Conservation (phyloP, 1,140 invertebrate genomes). For the Magallana gigas region DNA sequence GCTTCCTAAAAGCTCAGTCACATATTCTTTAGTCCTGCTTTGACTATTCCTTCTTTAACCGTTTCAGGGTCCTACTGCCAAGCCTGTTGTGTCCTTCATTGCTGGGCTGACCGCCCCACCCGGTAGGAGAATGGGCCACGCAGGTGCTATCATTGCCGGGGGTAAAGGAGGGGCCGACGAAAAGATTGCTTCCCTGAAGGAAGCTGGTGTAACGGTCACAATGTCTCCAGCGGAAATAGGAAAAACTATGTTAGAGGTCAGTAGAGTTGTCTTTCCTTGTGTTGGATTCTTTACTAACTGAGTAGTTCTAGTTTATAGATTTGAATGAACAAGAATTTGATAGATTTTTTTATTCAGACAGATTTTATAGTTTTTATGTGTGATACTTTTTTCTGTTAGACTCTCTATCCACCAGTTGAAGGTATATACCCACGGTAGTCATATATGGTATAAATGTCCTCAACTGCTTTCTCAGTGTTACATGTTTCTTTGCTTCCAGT, state of each 20-base stretch:
- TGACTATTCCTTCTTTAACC: background rate
- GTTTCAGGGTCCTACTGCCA: slow-evolving; percentile 91
- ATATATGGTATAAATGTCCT: background rate
- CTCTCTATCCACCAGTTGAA: background rate
- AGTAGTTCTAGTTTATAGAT: no score
- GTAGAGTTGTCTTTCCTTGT: background rate
- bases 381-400: slow-evolving; percentile 8
- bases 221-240: slow-evolving; percentile 98
- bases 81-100: slow-evolving; percentile 99
- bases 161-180: slow-evolving; percentile 98
- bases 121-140: slow-evolving; percentile 98
- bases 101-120: slow-evolving; percentile 98
- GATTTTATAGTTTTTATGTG: background rate
- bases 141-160: slow-evolving; percentile 99
- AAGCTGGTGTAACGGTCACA: slow-evolving; percentile 95
- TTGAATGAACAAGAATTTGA: no score
- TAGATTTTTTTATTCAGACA: no score
- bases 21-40: no score
- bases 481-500: background rate
- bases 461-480: background rate
- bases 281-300: background rate
- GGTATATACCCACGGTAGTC: background rate
- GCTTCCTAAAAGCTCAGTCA: no score
- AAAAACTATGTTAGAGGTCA: slow-evolving; percentile 88
- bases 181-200: slow-evolving; percentile 97